A percentile compares a stretch with the other conserved stretches of the same genome.
Evolutionary conservation across 2,113 vertebrate genomes (phyloP).

Genomic region (Oriolus oriolus): DNA sequence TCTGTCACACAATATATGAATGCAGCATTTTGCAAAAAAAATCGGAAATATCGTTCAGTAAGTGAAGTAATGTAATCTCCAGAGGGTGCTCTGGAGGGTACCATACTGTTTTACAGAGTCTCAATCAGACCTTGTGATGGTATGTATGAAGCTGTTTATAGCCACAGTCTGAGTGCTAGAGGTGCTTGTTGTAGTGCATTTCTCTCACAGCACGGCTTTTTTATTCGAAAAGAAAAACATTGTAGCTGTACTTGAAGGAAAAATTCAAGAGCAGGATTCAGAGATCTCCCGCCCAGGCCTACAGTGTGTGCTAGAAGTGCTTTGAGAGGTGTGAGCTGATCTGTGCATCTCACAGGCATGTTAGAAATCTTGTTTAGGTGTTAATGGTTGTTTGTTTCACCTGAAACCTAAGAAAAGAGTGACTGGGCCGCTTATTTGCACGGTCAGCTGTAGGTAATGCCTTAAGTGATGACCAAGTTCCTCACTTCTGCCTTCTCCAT

Average conservation of each 20-base stretch:
- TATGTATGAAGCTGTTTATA: neutral
- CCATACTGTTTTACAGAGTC: neutral
- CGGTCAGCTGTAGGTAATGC: neutral
- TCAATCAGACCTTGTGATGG: neutral
- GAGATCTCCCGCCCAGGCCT: neutral
- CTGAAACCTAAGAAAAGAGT: neutral
- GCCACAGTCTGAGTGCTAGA: neutral
- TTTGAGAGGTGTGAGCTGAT: neutral
- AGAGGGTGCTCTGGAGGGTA: neutral
- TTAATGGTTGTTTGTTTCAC: slow-evolving; percentile 1
- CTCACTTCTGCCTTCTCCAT: neutral
- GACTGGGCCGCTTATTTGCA: neutral
- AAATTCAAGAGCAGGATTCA: neutral
- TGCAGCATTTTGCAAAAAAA: neutral
- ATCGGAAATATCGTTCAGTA: accelerated
- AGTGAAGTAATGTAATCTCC: neutral
- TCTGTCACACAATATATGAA: neutral
- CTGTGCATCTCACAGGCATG: neutral
- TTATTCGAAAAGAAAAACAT: neutral
- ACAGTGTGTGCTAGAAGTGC: neutral
- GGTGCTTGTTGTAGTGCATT: neutral
- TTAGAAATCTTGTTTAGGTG: neutral
- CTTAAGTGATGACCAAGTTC: neutral
- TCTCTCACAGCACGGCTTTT: neutral
- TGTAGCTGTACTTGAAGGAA: neutral